Evolutionary conservation across 1,140 invertebrate species (phyloP).

Genomic region (Scaptomyza montana): DNA sequence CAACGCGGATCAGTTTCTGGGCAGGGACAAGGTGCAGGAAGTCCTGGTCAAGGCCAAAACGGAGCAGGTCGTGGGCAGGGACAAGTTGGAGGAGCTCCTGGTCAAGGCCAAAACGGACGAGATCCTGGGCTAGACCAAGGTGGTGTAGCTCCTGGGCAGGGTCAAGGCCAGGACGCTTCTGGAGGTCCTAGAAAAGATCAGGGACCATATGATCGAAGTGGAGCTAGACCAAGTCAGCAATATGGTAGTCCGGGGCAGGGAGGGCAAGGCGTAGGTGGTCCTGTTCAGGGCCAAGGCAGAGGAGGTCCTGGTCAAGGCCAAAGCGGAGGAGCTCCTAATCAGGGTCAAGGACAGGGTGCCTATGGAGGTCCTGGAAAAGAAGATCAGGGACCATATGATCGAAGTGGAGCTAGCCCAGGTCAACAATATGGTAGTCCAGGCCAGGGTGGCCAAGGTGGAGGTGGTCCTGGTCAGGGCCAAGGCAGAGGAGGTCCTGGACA

Average conservation of each 20-base stretch:
- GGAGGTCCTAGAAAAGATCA: too few relatives aligned
- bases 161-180: not conserved
- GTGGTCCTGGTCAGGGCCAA: not conserved
- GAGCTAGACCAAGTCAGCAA: not conserved
- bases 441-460: not conserved
- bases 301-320: not conserved
- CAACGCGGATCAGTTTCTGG: not conserved
- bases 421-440: not conserved
- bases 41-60: not conserved
- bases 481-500: not conserved
- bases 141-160: conserved; percentile 9
- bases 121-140: not conserved
- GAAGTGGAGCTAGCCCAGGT: not conserved
- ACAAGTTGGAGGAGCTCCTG: not conserved
- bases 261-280: not conserved
- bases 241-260: not conserved
- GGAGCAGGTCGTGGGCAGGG: not conserved
- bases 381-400: not conserved
- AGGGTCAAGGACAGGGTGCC: not conserved
- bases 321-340: not conserved
- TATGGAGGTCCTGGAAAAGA: not conserved
- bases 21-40: not conserved
- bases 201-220: not conserved
- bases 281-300: not conserved
- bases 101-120: not conserved